Conservation (phyloP, 2,113 vertebrate genomes). For the Tachuris rubrigastra region DNA sequence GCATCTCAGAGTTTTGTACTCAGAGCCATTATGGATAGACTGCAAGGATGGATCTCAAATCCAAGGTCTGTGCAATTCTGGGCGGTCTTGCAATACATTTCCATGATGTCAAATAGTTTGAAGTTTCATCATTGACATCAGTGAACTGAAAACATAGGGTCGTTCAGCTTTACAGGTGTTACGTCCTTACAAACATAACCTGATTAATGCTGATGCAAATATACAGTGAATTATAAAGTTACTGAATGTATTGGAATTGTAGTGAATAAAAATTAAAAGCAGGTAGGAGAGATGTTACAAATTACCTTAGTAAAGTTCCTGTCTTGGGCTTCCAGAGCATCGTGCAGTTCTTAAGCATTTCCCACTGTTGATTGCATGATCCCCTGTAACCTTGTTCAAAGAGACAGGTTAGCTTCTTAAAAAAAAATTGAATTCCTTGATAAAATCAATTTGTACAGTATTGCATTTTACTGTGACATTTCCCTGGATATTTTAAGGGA, state of each 20-base stretch:
- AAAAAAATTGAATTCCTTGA: neutral
- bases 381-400: neutral
- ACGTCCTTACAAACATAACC: neutral
- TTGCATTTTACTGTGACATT: neutral
- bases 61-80: neutral
- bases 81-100: neutral
- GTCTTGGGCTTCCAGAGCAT: neutral
- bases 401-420: neutral
- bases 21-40: neutral
- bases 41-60: neutral
- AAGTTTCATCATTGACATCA: neutral
- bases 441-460: neutral
- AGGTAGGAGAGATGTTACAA: neutral
- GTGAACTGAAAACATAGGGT: neutral
- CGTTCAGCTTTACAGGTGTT: neutral
- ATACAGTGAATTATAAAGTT: neutral
- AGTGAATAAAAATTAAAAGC: neutral
- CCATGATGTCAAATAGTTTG: neutral
- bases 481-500: neutral
- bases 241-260: neutral
- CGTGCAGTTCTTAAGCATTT: neutral
- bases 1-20: neutral
- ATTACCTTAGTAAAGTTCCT: neutral
- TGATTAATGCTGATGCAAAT: no score
- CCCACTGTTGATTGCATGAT: neutral